A percentile compares a stretch with the other conserved stretches of the same genome.
These are phyloP conservation scores for Unio pictorum DNA, from an alignment of 2,888 invertebrate species.

Conservation along the genomic window DNA sequence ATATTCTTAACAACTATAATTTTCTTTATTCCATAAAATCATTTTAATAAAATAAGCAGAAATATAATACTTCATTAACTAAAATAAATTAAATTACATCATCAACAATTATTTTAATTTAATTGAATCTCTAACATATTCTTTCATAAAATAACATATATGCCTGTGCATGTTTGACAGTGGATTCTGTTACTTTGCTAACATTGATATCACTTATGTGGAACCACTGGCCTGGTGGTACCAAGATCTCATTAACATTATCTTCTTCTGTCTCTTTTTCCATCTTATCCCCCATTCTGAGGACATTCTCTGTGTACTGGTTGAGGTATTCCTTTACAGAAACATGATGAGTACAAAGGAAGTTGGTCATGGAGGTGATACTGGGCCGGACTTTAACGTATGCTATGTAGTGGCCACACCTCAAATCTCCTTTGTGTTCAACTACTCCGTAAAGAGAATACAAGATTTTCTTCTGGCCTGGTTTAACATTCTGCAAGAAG, in stretches of 20 bases:
- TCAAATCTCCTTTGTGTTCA: slow-evolving; percentile 92
- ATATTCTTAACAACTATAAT: too few relatives aligned
- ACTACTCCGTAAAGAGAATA: slow-evolving; percentile 96
- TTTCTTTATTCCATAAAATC: too few relatives aligned
- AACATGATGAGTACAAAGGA: slow-evolving; percentile 42
- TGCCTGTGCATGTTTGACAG: slow-evolving; percentile 90
- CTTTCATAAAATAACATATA: slow-evolving; percentile 97
- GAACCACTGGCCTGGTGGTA: slow-evolving; percentile 86
- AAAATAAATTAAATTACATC: too few relatives aligned
- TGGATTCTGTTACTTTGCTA: slow-evolving; percentile 82
- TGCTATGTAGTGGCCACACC: slow-evolving; percentile 93
- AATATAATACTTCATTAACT: too few relatives aligned
- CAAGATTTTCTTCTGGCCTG: slow-evolving; percentile 79
- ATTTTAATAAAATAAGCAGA: too few relatives aligned
- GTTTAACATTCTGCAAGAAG: slow-evolving; percentile 61
- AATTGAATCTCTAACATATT: slow-evolving; percentile 73
- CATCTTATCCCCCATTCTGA: slow-evolving; percentile 20
- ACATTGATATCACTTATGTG: slow-evolving; percentile 93
- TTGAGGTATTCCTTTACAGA: slow-evolving; percentile 49
- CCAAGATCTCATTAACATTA: slow-evolving; percentile 47
- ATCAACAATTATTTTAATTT: too few relatives aligned
- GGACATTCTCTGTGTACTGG: slow-evolving; percentile 37
- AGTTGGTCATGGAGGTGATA: slow-evolving; percentile 48
- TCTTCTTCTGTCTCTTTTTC: slow-evolving; percentile 35
- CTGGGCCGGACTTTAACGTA: slow-evolving; percentile 85